A percentile compares a stretch with the other conserved stretches of the same genome.
These are phyloP conservation scores for Nannoperca australis DNA, from an alignment of 2,797 vertebrate species.

Conservation along the genomic window DNA sequence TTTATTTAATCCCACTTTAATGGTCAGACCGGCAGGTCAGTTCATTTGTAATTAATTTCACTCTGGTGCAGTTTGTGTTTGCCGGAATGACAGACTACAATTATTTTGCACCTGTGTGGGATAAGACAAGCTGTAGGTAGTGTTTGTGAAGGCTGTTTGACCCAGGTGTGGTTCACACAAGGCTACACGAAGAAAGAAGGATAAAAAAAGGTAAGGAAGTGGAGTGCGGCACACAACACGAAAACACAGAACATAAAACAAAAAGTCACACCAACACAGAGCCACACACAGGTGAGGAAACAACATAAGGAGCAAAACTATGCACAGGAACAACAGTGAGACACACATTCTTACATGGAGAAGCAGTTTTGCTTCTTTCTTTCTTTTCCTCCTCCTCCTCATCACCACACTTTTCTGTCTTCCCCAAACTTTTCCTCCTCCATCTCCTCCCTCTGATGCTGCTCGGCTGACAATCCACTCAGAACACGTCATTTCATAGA, in stretches of 20 bases:
- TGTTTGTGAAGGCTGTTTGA: slow-evolving; percentile 61
- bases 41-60: slow-evolving; percentile 12
- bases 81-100: slow-evolving; percentile 22
- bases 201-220: slow-evolving; percentile 23
- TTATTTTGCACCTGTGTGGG: slow-evolving; percentile 46
- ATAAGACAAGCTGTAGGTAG: slow-evolving; percentile 37
- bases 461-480: slow-evolving; percentile 80
- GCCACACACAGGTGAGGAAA: slow-evolving; percentile 59
- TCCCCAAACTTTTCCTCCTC: slow-evolving; percentile 82
- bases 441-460: slow-evolving; percentile 77
- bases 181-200: slow-evolving; percentile 6
- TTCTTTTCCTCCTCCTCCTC: slow-evolving; percentile 64
- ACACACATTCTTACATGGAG: slow-evolving; percentile 85
- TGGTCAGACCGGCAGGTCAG: slow-evolving; percentile 7
- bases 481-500: slow-evolving; percentile 70
- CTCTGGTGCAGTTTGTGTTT: slow-evolving; percentile 30
- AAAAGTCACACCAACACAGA: slow-evolving; percentile 56
- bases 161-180: slow-evolving; percentile 71
- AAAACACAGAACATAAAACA: slow-evolving; percentile 57
- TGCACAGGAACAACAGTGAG: slow-evolving; percentile 71
- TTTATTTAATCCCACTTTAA: slow-evolving; percentile 49
- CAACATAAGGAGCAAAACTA: slow-evolving; percentile 57
- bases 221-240: slow-evolving; percentile 55
- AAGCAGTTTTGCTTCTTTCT: slow-evolving; percentile 76
- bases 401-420: slow-evolving; percentile 76